A percentile compares a stretch with the other conserved stretches of the same genome.
Evolutionary conservation across 2,113 vertebrate species (phyloP).

Genomic region (Ia io): DNA sequence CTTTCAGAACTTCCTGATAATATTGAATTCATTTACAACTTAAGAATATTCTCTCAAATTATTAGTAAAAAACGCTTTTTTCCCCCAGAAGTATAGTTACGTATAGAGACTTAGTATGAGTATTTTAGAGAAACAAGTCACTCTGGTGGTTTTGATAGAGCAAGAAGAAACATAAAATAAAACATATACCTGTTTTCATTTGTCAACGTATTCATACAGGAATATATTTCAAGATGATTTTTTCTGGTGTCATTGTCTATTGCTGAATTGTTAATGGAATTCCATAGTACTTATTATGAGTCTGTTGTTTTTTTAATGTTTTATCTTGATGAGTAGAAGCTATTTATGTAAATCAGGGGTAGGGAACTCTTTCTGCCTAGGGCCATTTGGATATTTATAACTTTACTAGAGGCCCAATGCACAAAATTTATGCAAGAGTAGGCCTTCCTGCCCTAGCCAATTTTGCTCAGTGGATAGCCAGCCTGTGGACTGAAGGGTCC

Average conservation of each 20-base stretch:
- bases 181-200: neutral
- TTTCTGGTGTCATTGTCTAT: neutral
- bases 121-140: conserved; percentile 37
- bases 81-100: neutral
- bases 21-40: conserved; percentile 66
- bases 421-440: too few species aligned
- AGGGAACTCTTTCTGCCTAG: too few species aligned
- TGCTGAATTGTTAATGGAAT: conserved; percentile 40
- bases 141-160: conserved; percentile 19
- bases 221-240: neutral
- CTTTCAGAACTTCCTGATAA: conserved; percentile 34
- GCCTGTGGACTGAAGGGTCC: too few species aligned
- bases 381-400: too few species aligned
- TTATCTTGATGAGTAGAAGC: neutral
- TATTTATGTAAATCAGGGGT: conserved; percentile 2
- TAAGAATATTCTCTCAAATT: conserved; percentile 45
- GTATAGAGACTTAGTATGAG: neutral
- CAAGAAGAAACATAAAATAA: neutral
- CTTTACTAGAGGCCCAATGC: too few species aligned
- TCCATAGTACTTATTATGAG: neutral
- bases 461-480: too few species aligned
- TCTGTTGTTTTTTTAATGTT: neutral
- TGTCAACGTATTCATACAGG: neutral
- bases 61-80: neutral
- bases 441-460: too few species aligned